Percentiles rank a stretch among this genome's conserved stretches.
Conservation (phyloP, 2,888 invertebrate genomes). For the Drosophila neotestacea region DNA sequence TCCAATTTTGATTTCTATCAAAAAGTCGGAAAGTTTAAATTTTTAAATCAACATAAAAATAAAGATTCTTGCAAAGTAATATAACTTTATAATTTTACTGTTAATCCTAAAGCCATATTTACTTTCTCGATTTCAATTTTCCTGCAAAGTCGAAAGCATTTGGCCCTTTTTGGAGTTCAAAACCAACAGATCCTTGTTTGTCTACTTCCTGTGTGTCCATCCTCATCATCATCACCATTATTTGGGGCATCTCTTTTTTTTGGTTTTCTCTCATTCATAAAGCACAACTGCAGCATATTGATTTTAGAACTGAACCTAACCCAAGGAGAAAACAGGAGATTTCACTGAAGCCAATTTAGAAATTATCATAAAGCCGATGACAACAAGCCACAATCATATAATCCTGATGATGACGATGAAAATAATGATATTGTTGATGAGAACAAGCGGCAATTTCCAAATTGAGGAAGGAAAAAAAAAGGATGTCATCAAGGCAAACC, state of each 20-base stretch:
- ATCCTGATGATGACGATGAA: slow-evolving; percentile 34
- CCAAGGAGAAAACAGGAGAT: slow-evolving; percentile 15
- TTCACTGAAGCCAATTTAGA: slow-evolving; percentile 51
- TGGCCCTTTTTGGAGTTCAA: neutral
- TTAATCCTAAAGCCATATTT: neutral
- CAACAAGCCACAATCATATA: slow-evolving; percentile 51
- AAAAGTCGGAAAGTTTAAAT: too few species aligned
- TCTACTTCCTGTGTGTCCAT: slow-evolving; percentile 46
- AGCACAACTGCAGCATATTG: slow-evolving; percentile 50
- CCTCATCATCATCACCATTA: slow-evolving; percentile 21
- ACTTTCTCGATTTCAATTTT: neutral
- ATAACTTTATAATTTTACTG: too few species aligned
- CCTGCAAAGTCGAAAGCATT: neutral
- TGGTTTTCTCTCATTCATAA: slow-evolving; percentile 6
- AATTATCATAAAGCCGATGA: slow-evolving; percentile 59
- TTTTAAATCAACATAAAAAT: too few species aligned
- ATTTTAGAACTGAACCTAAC: slow-evolving; percentile 53
- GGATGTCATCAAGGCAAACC: slow-evolving; percentile 55
- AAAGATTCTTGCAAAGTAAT: too few species aligned
- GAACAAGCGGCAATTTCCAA: slow-evolving; percentile 46
- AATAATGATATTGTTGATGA: slow-evolving; percentile 25
- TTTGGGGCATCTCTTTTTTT: slow-evolving; percentile 8
- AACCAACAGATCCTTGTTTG: slow-evolving; percentile 47
- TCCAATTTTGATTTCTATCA: neutral
- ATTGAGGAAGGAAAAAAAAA: slow-evolving; percentile 34